Percentiles rank a stretch among this genome's conserved stretches.
These are phyloP conservation scores for Chromis chromis DNA, from an alignment of 2,797 vertebrate species.

Conservation along the genomic window DNA sequence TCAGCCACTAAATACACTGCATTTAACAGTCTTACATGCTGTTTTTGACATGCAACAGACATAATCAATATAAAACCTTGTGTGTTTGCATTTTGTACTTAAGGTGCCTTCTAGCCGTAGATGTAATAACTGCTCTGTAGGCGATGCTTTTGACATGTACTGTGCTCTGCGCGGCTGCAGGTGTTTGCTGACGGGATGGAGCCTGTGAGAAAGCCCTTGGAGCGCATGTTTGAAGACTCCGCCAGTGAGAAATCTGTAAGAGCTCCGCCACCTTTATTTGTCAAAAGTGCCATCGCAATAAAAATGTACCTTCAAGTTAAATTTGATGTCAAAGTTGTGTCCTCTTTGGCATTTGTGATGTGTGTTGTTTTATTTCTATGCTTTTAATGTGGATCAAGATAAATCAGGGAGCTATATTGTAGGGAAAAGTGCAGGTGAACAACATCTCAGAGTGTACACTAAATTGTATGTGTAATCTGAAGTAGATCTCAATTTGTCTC, in stretches of 20 bases:
- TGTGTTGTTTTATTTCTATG: not conserved
- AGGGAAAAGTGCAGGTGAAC: not conserved
- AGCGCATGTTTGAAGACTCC: slow-evolving; percentile 89
- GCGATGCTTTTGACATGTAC: not conserved
- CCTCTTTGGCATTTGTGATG: not conserved
- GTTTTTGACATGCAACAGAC: not conserved
- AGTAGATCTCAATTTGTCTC: not conserved
- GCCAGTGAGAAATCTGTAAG: slow-evolving; percentile 84
- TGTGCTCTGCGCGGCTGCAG: slow-evolving; percentile 75
- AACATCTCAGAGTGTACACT: not conserved
- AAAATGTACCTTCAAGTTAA: slow-evolving; percentile 1
- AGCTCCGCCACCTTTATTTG: not conserved
- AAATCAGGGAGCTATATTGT: not conserved
- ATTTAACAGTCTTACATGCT: not conserved
- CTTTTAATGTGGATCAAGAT: not conserved
- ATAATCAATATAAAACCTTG: not conserved
- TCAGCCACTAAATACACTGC: not conserved
- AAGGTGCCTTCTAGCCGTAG: not conserved
- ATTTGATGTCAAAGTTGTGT: not conserved
- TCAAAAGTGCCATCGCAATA: not conserved
- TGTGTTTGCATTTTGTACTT: not conserved
- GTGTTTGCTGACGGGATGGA: slow-evolving; percentile 92
- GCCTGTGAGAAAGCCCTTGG: slow-evolving; percentile 88
- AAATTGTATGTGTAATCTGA: no score
- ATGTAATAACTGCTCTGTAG: not conserved